phyloP scores from a whole-genome alignment of 2,113 vertebrate species.

The Circaetus gallicus region DNA sequence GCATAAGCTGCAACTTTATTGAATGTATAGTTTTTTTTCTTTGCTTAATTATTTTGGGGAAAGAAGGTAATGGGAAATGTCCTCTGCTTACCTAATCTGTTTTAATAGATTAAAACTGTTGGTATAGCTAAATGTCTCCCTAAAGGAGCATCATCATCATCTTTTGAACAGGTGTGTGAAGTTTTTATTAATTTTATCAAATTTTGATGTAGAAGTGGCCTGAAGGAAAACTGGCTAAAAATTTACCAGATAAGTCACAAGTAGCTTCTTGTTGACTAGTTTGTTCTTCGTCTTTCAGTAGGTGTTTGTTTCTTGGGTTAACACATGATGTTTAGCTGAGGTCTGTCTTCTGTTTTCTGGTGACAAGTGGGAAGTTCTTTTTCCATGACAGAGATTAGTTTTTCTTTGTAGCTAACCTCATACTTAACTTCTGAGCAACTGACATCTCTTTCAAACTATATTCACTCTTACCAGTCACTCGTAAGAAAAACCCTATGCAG shows the following conservation, averaged over 20 bases:
- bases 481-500: neutral
- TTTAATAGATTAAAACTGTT: neutral
- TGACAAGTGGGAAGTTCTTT: neutral
- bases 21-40: neutral
- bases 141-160: neutral
- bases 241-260: neutral
- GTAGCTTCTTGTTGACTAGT: neutral
- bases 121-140: neutral
- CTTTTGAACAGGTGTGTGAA: neutral
- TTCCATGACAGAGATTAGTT: neutral
- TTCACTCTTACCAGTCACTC: neutral
- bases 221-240: neutral
- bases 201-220: neutral
- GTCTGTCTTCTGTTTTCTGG: neutral
- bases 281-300: neutral
- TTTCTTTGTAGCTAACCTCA: neutral
- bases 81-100: neutral
- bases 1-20: neutral
- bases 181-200: neutral
- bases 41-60: neutral
- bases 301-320: neutral
- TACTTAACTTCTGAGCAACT: neutral
- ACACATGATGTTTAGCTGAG: neutral
- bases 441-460: too few relatives aligned
- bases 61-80: neutral